Percentiles rank a stretch among this genome's conserved stretches.
Conservation (phyloP, 2,888 invertebrate species). For the Phytoseiulus persimilis region DNA sequence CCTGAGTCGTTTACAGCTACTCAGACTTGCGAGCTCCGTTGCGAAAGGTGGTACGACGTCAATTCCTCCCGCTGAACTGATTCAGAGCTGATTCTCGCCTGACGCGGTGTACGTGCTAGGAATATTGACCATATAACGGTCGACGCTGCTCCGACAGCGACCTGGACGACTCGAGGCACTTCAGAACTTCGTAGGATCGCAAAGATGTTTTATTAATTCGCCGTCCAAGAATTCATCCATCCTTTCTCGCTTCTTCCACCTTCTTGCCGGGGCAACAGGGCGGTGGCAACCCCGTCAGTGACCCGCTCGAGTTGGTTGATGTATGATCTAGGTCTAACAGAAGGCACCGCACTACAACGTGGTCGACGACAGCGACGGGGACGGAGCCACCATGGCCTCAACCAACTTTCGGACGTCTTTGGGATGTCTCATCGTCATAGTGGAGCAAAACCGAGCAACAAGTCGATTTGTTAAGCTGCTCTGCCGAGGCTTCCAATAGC, state of each 20-base stretch:
- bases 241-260: not conserved
- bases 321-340: not conserved
- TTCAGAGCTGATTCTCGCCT: not conserved
- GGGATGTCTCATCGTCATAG: not conserved
- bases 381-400: not conserved
- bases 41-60: too few relatives aligned
- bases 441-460: not conserved
- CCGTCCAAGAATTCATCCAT: not conserved
- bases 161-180: not conserved
- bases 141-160: not conserved
- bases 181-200: not conserved
- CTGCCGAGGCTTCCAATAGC: not conserved
- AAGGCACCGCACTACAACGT: not conserved
- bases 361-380: not conserved
- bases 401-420: not conserved
- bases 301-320: not conserved
- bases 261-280: not conserved
- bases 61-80: too few relatives aligned
- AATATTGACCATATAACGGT: not conserved
- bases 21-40: too few relatives aligned
- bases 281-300: not conserved
- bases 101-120: not conserved
- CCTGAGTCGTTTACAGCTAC: too few relatives aligned
- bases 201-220: not conserved
- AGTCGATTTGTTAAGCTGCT: not conserved